Evolutionary conservation across 2,113 vertebrate genomes (phyloP).

Genomic region (Heliornis fulica): DNA sequence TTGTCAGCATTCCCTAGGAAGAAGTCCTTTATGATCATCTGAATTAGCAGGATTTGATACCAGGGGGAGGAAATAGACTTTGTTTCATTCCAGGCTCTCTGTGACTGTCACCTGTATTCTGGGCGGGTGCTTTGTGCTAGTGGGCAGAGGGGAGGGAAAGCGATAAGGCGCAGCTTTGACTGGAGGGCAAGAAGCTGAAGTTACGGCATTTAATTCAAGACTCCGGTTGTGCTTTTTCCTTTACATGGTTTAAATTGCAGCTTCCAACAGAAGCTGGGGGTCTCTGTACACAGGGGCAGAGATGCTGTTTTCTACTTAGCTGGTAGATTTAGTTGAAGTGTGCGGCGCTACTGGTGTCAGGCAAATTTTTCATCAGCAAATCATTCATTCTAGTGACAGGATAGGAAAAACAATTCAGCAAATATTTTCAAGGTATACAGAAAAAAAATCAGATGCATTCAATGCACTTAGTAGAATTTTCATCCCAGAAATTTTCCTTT

Average conservation of each 20-base stretch:
- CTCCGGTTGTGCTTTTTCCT: background rate
- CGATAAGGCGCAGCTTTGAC: background rate
- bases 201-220: background rate
- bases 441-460: background rate
- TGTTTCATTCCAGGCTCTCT: background rate
- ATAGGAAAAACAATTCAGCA: background rate
- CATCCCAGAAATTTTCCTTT: background rate
- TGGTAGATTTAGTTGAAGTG: background rate
- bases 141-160: background rate
- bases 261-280: background rate
- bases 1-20: background rate
- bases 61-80: background rate
- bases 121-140: background rate
- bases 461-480: background rate
- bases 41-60: background rate
- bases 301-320: background rate
- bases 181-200: background rate
- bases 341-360: background rate
- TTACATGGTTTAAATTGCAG: background rate
- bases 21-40: background rate
- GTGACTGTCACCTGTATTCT: background rate
- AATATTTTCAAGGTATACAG: background rate
- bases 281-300: rapidly evolving
- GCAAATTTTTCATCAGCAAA: background rate
- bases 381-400: background rate